A percentile compares a stretch with the other conserved stretches of the same genome.
Conservation (phyloP, 2,888 invertebrate species). For the Pemphredon lugubris region DNA sequence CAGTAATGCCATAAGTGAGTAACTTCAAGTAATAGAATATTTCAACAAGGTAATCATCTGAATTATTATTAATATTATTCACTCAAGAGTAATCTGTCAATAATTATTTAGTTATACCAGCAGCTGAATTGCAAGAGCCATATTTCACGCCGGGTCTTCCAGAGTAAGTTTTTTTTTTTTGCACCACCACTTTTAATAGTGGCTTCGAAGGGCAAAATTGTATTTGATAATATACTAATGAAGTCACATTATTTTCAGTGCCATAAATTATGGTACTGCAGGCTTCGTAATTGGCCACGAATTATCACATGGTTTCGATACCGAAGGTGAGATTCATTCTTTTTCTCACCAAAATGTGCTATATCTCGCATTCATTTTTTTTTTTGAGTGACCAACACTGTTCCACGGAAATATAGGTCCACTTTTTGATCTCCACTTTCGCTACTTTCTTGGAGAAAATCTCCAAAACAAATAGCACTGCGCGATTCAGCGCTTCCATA, state of each 20-base stretch:
- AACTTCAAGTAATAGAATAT: neutral
- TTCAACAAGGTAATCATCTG: no score
- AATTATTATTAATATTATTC: no score
- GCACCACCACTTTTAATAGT: no score
- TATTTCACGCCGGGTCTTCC: constrained; percentile 50
- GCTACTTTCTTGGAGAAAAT: no score
- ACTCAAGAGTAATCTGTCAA: neutral
- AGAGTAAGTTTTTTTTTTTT: constrained; percentile 55
- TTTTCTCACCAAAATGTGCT: no score
- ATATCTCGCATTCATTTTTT: no score
- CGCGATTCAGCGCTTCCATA: no score
- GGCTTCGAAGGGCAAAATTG: neutral
- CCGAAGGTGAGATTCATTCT: constrained; percentile 40
- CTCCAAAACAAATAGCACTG: no score
- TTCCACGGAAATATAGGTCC: no score
- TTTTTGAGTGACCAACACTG: no score
- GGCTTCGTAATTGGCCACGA: constrained; percentile 62
- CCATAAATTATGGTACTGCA: constrained; percentile 55
- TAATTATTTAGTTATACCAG: constrained; percentile 52
- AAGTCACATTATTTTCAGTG: constrained; percentile 29
- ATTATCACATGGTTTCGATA: constrained; percentile 55
- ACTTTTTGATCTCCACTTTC: no score
- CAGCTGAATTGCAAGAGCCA: constrained; percentile 58
- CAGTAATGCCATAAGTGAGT: constrained; percentile 54
- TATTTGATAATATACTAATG: neutral